Percentiles rank a stretch among this genome's conserved stretches.
phyloP scores from a whole-genome alignment of 2,888 invertebrate species.

The Creontiades dilutus region DNA sequence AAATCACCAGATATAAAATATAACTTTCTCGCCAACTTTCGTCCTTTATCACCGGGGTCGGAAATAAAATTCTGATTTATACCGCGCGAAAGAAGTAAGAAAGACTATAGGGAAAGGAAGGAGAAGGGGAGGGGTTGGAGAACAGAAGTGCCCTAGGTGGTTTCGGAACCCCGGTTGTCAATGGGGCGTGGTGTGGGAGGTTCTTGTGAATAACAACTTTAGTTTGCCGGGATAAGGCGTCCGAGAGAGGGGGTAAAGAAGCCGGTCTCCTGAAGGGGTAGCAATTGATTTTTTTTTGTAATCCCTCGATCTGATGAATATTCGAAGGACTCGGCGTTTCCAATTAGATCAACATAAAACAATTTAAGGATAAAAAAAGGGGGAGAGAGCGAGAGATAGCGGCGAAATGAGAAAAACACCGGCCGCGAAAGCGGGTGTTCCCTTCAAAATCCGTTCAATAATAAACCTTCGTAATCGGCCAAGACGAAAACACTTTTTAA shows the following conservation, averaged over 20 bases:
- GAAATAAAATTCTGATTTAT: slow-evolving; percentile 68
- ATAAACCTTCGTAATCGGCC: no score
- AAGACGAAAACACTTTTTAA: no score
- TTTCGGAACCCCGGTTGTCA: slow-evolving; percentile 46
- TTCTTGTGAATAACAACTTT: slow-evolving; percentile 57
- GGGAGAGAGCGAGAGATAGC: neutral
- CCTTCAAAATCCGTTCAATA: no score
- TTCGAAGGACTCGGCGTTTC: slow-evolving; percentile 2
- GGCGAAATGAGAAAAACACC: neutral
- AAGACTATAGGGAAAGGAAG: no score
- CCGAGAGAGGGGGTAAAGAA: neutral
- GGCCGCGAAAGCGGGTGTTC: no score
- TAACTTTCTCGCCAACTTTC: slow-evolving; percentile 64
- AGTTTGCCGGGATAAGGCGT: slow-evolving; percentile 9
- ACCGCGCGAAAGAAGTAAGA: slow-evolving; percentile 35
- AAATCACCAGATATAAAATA: slow-evolving; percentile 43
- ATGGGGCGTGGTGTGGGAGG: slow-evolving; percentile 39
- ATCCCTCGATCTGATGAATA: slow-evolving; percentile 52
- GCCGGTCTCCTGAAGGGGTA: neutral
- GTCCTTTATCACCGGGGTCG: slow-evolving; percentile 56
- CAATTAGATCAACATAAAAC: slow-evolving; percentile 38
- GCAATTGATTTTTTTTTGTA: slow-evolving; percentile 53
- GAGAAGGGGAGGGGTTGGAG: neutral
- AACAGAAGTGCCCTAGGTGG: slow-evolving; percentile 62
- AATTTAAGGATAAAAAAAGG: neutral